Evolutionary conservation across 2,888 invertebrate species (phyloP).

Genomic region (Amblyjoppa fuscipennis): DNA sequence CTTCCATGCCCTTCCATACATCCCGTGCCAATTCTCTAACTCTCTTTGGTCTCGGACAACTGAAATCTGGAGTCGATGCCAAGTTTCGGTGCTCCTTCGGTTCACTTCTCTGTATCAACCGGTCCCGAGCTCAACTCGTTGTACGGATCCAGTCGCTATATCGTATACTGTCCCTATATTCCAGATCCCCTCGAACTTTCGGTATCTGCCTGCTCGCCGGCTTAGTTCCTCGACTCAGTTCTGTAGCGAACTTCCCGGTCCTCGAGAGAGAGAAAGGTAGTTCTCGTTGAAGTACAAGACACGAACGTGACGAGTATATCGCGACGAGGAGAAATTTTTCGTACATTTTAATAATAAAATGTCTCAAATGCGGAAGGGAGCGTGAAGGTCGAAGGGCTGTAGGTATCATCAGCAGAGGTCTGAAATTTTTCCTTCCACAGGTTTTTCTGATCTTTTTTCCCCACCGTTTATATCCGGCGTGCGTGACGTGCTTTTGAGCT

Average conservation of each 20-base stretch:
- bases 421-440: background rate
- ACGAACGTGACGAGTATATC: background rate
- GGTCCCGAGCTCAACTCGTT: conserved; percentile 47
- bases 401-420: background rate
- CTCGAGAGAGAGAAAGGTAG: conserved; percentile 1
- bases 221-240: background rate
- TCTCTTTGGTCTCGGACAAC: conserved; percentile 73
- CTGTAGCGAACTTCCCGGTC: conserved; percentile 4
- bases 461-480: background rate
- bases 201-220: conserved; percentile 9
- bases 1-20: conserved; percentile 65
- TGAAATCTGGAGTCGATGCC: conserved; percentile 79
- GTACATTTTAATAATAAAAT: background rate
- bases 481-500: background rate
- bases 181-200: conserved; percentile 15
- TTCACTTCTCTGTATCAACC: conserved; percentile 64
- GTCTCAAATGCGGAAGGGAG: background rate
- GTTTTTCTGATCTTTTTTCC: background rate
- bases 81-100: conserved; percentile 74
- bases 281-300: conserved; percentile 1
- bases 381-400: background rate
- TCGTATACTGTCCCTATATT: background rate
- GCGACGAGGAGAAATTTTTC: background rate
- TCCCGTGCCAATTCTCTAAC: conserved; percentile 72
- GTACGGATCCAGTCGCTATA: conserved; percentile 20